phyloP scores from a whole-genome alignment of 2,113 vertebrate species.

The Propithecus coquereli region DNA sequence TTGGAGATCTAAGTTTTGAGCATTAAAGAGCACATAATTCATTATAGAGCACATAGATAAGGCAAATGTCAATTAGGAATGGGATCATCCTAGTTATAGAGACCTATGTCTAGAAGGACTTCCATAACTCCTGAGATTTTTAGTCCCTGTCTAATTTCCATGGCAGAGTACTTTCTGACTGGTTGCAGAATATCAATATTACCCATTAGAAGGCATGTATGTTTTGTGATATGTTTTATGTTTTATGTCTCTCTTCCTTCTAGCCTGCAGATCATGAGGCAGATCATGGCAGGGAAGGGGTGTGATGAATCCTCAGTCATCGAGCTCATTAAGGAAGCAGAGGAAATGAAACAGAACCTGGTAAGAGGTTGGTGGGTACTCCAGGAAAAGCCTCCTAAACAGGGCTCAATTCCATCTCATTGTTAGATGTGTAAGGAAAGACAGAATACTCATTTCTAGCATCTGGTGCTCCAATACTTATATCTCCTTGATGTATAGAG shows the following conservation, averaged over 20 bases:
- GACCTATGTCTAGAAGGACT: neutral
- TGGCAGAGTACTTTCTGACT: neutral
- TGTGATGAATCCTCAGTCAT: constrained; percentile 57
- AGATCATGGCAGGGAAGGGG: constrained; percentile 63
- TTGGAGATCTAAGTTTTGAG: neutral
- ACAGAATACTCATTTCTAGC: neutral
- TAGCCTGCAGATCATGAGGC: constrained; percentile 74
- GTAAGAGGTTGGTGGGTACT: constrained; percentile 39
- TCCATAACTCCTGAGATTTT: neutral
- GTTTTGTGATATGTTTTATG: neutral
- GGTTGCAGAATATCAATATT: constrained; percentile 17
- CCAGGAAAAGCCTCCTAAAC: neutral
- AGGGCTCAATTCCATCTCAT: neutral
- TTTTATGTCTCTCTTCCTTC: constrained; percentile 3
- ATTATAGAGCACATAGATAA: neutral
- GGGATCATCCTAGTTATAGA: neutral
- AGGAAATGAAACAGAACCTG: constrained; percentile 72
- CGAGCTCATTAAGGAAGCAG: constrained; percentile 67
- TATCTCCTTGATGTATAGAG: constrained; percentile 10
- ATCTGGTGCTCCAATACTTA: neutral
- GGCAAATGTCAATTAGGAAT: neutral
- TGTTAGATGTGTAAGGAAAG: neutral
- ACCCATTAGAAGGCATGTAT: neutral
- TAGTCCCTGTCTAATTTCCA: neutral
- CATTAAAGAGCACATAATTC: neutral